Conservation (phyloP, 2,797 vertebrate genomes). For the Ataeniobius toweri region DNA sequence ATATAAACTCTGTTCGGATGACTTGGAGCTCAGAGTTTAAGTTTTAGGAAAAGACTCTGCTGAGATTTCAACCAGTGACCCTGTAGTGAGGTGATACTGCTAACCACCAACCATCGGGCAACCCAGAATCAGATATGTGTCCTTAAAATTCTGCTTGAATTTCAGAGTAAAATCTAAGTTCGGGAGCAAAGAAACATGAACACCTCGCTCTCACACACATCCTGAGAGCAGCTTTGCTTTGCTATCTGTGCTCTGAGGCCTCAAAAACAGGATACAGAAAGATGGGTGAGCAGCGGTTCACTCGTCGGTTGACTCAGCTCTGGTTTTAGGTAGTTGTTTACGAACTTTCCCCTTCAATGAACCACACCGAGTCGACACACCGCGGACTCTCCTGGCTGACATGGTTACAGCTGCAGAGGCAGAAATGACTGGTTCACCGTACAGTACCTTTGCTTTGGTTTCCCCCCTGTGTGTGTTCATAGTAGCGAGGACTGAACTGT, state of each 20-base stretch:
- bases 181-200: background rate
- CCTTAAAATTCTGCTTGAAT: background rate
- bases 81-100: background rate
- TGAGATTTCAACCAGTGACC: background rate
- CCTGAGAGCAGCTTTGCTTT: background rate
- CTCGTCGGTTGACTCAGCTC: conserved; percentile 34
- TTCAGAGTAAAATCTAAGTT: background rate
- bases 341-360: conserved; percentile 47
- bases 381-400: background rate
- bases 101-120: background rate
- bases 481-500: background rate
- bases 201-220: background rate
- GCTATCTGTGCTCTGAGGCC: conserved; percentile 32
- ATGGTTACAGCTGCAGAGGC: background rate
- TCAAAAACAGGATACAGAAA: conserved; percentile 57
- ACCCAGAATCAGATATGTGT: background rate
- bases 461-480: conserved; percentile 2
- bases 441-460: conserved; percentile 19
- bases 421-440: conserved; percentile 18
- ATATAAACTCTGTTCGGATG: background rate
- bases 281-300: background rate
- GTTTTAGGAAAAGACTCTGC: background rate
- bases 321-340: conserved; percentile 31
- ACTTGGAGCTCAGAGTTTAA: background rate
- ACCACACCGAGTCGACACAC: background rate